Percentiles rank a stretch among this genome's conserved stretches.
Evolutionary conservation across 1,140 invertebrate genomes (phyloP).

Genomic region (Apis florea): DNA sequence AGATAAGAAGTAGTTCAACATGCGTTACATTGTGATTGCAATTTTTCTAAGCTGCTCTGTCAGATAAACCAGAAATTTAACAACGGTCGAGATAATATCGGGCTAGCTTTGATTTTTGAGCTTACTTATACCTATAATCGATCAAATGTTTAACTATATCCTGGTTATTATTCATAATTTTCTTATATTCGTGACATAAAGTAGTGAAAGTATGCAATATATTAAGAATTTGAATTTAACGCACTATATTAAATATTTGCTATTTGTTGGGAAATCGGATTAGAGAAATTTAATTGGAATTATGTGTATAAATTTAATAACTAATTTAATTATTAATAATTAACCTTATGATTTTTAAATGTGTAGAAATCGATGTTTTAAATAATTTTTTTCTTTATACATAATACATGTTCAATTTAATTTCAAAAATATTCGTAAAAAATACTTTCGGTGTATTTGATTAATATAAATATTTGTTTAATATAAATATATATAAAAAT

Average conservation of each 20-base stretch:
- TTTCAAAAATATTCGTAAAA: too few relatives aligned
- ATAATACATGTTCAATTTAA: too few relatives aligned
- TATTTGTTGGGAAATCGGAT: neutral
- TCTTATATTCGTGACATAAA: too few relatives aligned
- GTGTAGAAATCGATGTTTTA: too few relatives aligned
- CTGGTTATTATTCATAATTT: neutral
- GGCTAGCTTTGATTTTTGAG: conserved; percentile 1
- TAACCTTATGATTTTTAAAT: too few relatives aligned
- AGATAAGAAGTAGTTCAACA: conserved; percentile 52
- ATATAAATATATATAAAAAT: too few relatives aligned
- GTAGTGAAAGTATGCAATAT: neutral
- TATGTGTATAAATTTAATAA: neutral
- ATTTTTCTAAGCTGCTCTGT: conserved; percentile 29
- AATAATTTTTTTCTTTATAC: too few relatives aligned
- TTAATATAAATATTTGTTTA: too few relatives aligned
- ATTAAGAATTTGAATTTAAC: neutral
- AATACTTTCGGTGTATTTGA: too few relatives aligned
- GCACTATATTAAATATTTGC: neutral
- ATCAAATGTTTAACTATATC: neutral
- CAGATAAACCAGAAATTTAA: conserved; percentile 25
- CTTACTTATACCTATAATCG: neutral
- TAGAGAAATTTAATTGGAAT: neutral
- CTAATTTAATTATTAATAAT: neutral
- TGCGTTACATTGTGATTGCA: conserved; percentile 37
- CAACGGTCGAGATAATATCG: neutral